Conservation (phyloP, 2,888 invertebrate species). For the Catonia carolina region DNA sequence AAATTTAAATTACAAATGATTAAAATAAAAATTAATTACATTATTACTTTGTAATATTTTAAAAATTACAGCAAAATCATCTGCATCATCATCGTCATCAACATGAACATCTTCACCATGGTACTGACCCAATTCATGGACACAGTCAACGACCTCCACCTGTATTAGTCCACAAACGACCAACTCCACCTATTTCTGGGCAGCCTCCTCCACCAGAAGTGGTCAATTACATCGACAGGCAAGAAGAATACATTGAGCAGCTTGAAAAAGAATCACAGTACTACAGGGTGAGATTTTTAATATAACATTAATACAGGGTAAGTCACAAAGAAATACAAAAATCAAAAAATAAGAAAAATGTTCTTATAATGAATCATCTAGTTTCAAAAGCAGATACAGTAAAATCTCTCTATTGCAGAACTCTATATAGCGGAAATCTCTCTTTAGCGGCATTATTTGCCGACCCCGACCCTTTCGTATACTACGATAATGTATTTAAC, state of each 20-base stretch:
- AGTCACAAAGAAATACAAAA: neutral
- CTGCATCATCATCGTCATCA: conserved; percentile 16
- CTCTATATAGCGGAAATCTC: no score
- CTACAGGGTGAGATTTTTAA: conserved; percentile 54
- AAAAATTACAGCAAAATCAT: no score
- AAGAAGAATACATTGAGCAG: conserved; percentile 82
- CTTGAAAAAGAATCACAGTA: conserved; percentile 77
- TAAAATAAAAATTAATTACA: no score
- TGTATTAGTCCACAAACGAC: neutral
- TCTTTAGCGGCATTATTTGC: no score
- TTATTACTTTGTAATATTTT: no score
- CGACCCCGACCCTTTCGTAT: no score
- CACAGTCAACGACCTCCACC: neutral
- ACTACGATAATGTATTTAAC: no score
- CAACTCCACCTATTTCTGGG: conserved; percentile 3
- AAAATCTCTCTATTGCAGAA: no score
- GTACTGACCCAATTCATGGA: neutral
- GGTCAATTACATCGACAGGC: conserved; percentile 72
- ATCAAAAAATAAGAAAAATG: no score
- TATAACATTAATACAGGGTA: neutral
- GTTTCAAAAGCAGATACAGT: no score
- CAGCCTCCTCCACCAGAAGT: conserved; percentile 56
- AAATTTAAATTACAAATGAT: no score
- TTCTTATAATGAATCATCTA: no score
- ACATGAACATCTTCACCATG: neutral